A percentile compares a stretch with the other conserved stretches of the same genome.
These are phyloP conservation scores for Drosophila conformis DNA, from an alignment of 2,888 invertebrate species.

Conservation along the genomic window DNA sequence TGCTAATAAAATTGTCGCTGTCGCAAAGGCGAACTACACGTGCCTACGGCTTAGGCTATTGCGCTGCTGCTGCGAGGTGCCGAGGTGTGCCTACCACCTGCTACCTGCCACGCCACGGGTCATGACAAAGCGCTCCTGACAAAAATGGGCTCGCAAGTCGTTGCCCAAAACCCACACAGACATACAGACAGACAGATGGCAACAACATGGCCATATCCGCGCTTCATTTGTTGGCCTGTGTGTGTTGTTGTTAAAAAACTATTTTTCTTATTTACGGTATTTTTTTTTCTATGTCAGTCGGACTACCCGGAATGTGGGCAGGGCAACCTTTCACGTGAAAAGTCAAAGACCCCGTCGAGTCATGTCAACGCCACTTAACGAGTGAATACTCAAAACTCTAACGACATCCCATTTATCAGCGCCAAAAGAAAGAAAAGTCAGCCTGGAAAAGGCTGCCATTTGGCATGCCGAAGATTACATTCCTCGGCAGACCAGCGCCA, in stretches of 20 bases:
- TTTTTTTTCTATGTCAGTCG: not conserved
- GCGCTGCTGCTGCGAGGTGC: conserved; percentile 3
- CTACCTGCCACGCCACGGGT: conserved; percentile 35
- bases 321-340: conserved; percentile 21
- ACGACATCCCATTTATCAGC: conserved; percentile 37
- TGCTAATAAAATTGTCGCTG: conserved; percentile 80
- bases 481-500: not conserved
- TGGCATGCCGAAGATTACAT: not conserved
- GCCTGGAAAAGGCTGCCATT: not conserved
- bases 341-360: conserved; percentile 44
- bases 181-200: conserved; percentile 28
- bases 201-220: conserved; percentile 46
- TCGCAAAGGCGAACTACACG: conserved; percentile 49
- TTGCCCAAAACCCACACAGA: conserved; percentile 8
- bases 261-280: conserved; percentile 80
- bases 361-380: conserved; percentile 48
- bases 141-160: conserved; percentile 51
- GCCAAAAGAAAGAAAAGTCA: not conserved
- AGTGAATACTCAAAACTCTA: conserved; percentile 13
- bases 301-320: conserved; percentile 25
- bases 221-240: conserved; percentile 11
- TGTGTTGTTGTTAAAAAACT: conserved; percentile 71
- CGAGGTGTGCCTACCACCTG: conserved; percentile 60
- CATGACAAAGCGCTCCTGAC: conserved; percentile 75
- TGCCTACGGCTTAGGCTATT: conserved; percentile 40